Conservation (phyloP, 2,888 invertebrate species). For the Chrysomela aeneicollis region DNA sequence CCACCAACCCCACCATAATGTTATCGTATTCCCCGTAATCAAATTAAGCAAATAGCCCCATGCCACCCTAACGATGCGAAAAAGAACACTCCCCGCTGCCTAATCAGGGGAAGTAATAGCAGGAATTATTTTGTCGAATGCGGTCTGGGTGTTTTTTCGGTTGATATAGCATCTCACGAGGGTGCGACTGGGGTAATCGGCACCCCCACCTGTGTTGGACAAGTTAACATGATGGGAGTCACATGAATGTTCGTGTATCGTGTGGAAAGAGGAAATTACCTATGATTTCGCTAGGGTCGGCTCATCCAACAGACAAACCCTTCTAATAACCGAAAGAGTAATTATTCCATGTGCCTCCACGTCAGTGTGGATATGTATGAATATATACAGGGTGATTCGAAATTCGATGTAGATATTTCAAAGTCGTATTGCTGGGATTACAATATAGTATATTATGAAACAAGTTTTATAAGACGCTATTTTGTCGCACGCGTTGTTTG, state of each 20-base stretch:
- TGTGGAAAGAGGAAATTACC: neutral
- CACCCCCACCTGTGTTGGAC: slow-evolving; percentile 26
- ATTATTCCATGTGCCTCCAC: no score
- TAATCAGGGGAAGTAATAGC: slow-evolving; percentile 56
- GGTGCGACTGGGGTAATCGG: neutral
- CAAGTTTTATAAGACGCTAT: no score
- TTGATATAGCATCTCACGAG: neutral
- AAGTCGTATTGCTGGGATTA: no score
- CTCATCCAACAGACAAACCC: neutral
- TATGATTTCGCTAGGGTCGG: neutral
- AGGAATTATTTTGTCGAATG: slow-evolving; percentile 57
- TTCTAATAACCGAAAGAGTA: no score
- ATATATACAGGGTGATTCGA: no score
- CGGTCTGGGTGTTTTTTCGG: slow-evolving; percentile 42
- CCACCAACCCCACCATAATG: neutral
- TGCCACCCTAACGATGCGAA: slow-evolving; percentile 31
- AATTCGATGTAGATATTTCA: no score
- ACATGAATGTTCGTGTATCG: neutral
- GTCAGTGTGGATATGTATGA: no score
- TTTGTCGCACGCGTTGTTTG: no score
- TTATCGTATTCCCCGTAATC: slow-evolving; percentile 23
- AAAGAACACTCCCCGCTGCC: slow-evolving; percentile 49
- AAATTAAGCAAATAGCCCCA: slow-evolving; percentile 29
- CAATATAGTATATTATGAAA: no score
- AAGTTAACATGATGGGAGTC: no score